Percentiles rank a stretch among this genome's conserved stretches.
Conservation (phyloP, 2,797 vertebrate species). For the Cercopithecus hamlyni region DNA sequence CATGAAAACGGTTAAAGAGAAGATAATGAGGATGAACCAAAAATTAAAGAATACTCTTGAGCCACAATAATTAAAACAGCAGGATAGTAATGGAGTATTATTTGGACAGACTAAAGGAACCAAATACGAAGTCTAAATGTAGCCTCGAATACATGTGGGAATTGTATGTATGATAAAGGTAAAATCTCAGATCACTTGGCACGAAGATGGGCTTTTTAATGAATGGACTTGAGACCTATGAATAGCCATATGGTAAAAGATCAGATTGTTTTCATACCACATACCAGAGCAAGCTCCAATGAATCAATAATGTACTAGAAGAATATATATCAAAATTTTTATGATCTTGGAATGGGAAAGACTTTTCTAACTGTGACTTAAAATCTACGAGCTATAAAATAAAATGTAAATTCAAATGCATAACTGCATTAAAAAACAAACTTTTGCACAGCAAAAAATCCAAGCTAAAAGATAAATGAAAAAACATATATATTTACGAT, state of each 20-base stretch:
- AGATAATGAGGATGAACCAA: neutral
- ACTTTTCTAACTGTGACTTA: conserved; percentile 21
- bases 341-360: neutral
- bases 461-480: neutral
- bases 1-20: neutral
- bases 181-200: neutral
- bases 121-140: neutral
- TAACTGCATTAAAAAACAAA: neutral
- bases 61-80: neutral
- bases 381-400: neutral
- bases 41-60: neutral
- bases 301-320: conserved; percentile 13
- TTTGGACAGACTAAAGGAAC: neutral
- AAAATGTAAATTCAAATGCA: conserved; percentile 3
- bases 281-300: neutral
- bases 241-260: neutral
- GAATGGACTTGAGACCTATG: neutral
- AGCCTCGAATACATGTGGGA: neutral
- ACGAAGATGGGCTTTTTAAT: neutral
- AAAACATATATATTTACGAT: neutral
- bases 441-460: neutral
- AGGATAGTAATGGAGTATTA: neutral
- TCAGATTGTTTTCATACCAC: neutral
- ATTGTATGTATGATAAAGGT: neutral
- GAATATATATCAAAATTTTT: neutral